phyloP scores from a whole-genome alignment of 2,797 vertebrate genomes.

The Alcedo atthis region DNA sequence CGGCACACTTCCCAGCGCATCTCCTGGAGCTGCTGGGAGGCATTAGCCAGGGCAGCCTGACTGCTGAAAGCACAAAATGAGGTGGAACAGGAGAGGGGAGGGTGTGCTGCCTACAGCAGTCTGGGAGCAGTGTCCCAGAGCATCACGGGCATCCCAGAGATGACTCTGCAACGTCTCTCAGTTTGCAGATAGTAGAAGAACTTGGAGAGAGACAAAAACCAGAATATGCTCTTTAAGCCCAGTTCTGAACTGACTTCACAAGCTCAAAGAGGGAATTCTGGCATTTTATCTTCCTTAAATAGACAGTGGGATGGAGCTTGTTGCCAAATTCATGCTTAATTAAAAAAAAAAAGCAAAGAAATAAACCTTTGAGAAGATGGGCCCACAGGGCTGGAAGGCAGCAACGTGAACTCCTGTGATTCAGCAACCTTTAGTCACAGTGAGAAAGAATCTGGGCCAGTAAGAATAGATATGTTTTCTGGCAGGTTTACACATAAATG shows the following conservation, averaged over 20 bases:
- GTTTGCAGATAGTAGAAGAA: neutral
- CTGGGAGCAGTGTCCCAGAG: neutral
- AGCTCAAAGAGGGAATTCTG: slow-evolving; percentile 14
- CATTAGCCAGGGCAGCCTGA: neutral
- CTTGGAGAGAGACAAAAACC: neutral
- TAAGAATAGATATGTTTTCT: slow-evolving; percentile 54
- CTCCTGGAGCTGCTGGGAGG: neutral
- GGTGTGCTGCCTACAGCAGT: neutral
- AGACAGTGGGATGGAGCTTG: neutral
- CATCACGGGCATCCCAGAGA: neutral
- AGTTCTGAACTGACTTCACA: slow-evolving; percentile 26
- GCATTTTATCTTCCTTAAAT: slow-evolving; percentile 29
- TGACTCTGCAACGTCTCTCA: neutral
- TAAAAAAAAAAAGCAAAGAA: neutral
- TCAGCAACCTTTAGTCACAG: slow-evolving; percentile 27
- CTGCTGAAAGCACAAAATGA: neutral
- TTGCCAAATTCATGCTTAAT: slow-evolving; percentile 10
- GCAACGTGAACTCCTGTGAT: neutral
- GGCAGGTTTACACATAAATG: slow-evolving; percentile 10
- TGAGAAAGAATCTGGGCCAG: slow-evolving; percentile 27
- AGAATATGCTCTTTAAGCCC: slow-evolving; percentile 16
- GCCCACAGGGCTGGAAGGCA: neutral
- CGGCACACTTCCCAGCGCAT: neutral
- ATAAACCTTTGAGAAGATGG: slow-evolving; percentile 11
- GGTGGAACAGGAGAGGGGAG: neutral